Base-by-base conservation (phyloP, 2,113 vertebrate species). In the Callipepla squamata region DNA sequence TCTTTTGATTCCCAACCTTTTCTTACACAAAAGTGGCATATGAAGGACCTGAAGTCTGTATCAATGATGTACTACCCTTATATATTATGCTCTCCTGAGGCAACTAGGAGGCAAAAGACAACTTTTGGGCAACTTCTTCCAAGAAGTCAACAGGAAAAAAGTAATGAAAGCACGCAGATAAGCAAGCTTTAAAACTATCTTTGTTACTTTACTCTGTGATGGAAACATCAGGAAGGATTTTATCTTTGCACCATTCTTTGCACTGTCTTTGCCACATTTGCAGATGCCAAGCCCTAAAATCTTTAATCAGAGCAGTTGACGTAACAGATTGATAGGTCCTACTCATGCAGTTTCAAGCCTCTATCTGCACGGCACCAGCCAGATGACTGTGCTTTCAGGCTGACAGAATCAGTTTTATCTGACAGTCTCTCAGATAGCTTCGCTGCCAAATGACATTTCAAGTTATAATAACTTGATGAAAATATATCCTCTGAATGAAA, bases 391-490 rank as follows among this genome's bases (percentile, higher is more conserved):
- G 45, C 87, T 89, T 94, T 79, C 84, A 80, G 80, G 53, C 23
- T 89, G 87, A 90, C 77, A 92, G 70, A 45, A 68, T 85, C 58
- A 69, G 62, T 76, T 67, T 74, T 85, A 77, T 73, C 76, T 83
- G 72, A 83, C 85, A 95, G 72, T n/a, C 11, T 70, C 42, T 55
- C 68, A 75, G 25, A 65, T 88, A 90, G 21, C 47, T 88, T 85
- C 59, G 30, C 38, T 87, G 59, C 22, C 67, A 87, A 89, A 76
- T 62, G 77, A 44, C 40, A 63, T 80, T 92, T 90, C 76, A 50
- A 42, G 58, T 79, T 50, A 88, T 73, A 92, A 45, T 75, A 92
- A 51, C 48, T 88, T 58, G n/a, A 92, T 80, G 68, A 81, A 75
- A 76, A 87, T 55, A 59, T 22, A 34, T 34, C 85, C 51, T 91